Evolutionary conservation across 2,113 vertebrate species (phyloP), one percentile per base, ranked within the genome.

Genomic region (Zosterops pallidus): DNA sequence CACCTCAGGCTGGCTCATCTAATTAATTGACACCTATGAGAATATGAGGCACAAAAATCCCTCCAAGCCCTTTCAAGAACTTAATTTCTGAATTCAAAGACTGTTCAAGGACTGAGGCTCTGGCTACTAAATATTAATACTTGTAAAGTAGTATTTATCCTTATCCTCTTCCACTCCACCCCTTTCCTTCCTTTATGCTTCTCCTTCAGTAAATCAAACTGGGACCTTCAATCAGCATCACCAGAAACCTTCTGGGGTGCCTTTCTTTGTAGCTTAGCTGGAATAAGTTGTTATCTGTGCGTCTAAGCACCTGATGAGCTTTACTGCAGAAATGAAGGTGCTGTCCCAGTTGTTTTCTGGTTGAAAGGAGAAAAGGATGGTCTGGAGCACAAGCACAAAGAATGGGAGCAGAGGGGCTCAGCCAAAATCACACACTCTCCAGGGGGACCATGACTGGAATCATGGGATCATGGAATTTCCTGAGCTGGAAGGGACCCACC

Each of bases 11-110:
- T 92, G 81, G 65, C 77, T 92, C 9, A 0, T 60, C 62, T 89
- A 81, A 85, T 85, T 83, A 93, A 89, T 72, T 91, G 69, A 42
- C 33, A 65, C 44, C 76, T 57, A 28, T 35, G 72, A 94, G 71
- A 90, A 65, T 69, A 80, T 2, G 21, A 92, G 59, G 60, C 18
- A 81, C 31, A 56, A 71, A 89, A 89, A 68, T 60, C 39, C 56
- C 64, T 60, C 23, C 44, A 49, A 62, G 62, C 21, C 24, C 29
- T 89, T 89, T 84, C 57, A 68, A 44, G 41, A 64, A 17, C 62
- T 75, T 94, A 8, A 17, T 28, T 35, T 68, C 52, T 83, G 46
- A 75, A 90, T 77, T 71, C 62, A 93, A 62, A 71, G 52, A 24
- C 31, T 72, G 17, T n/a, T 55, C 50, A 72, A 92, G 44, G 64